Percentiles rank a stretch among this genome's conserved stretches.
Evolutionary conservation across 2,113 vertebrate genomes (phyloP).

Genomic region (Dasyprocta punctata): DNA sequence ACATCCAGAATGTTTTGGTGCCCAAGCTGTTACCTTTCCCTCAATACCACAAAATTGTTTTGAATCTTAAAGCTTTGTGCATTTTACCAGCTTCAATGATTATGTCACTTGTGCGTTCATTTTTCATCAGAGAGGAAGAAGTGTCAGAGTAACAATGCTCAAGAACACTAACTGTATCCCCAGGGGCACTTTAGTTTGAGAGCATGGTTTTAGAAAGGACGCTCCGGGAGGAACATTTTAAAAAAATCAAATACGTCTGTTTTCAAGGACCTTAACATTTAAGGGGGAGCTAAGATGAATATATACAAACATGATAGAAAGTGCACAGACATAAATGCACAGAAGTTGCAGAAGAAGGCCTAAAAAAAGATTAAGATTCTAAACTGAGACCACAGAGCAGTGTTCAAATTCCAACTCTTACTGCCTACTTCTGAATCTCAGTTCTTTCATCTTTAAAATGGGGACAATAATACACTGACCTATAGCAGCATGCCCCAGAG

Average conservation of each 20-base stretch:
- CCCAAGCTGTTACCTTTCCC: background rate
- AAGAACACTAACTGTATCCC: background rate
- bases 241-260: slow-evolving; percentile 10
- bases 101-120: background rate
- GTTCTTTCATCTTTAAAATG: slow-evolving; percentile 3
- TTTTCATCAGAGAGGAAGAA: background rate
- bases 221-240: background rate
- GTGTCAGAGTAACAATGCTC: background rate
- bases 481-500: background rate
- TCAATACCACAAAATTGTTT: background rate
- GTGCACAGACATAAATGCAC: background rate
- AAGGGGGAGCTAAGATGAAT: background rate
- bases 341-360: background rate
- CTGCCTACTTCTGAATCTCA: background rate
- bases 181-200: background rate
- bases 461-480: background rate
- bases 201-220: background rate
- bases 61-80: background rate
- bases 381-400: background rate
- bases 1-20: background rate
- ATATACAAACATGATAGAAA: background rate
- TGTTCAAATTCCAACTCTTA: background rate
- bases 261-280: slow-evolving; percentile 35
- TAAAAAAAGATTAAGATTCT: background rate
- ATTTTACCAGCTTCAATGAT: background rate